Percentiles rank a stretch among this genome's conserved stretches.
These are phyloP conservation scores for Tetrax tetrax DNA, from an alignment of 2,113 vertebrate species.

Conservation along the genomic window DNA sequence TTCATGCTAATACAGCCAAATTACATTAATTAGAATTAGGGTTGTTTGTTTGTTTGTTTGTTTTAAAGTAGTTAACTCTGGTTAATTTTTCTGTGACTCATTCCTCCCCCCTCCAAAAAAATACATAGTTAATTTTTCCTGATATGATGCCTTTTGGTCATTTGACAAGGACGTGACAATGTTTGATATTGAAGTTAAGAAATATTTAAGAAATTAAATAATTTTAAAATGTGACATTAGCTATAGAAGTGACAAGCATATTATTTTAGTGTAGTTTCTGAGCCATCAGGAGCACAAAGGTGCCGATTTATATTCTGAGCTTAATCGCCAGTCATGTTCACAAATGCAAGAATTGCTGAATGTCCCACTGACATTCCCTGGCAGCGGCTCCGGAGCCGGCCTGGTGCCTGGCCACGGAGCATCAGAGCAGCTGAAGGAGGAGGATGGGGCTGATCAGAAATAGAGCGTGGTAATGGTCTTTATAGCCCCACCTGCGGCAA, in stretches of 20 bases:
- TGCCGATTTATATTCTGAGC: neutral
- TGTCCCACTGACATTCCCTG: neutral
- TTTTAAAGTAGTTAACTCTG: neutral
- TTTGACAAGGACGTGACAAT: neutral
- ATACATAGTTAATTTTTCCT: neutral
- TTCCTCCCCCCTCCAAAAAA: neutral
- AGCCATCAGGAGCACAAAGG: neutral
- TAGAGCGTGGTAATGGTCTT: fast-evolving
- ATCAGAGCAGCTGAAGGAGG: neutral
- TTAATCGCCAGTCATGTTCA: neutral
- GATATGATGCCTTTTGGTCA: neutral
- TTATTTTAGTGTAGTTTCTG: neutral
- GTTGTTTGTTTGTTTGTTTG: too few species aligned
- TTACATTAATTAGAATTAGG: neutral
- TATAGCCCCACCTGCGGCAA: neutral
- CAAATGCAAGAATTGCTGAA: neutral
- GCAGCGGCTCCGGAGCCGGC: neutral
- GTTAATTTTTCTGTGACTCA: neutral
- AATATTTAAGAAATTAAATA: neutral
- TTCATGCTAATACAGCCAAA: neutral
- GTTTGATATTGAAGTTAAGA: neutral
- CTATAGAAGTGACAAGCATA: neutral
- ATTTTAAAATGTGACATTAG: neutral
- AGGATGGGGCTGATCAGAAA: neutral
- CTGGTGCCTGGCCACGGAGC: fast-evolving